Conservation (phyloP, 1,140 invertebrate genomes). For the Mizuhopecten yessoensis region DNA sequence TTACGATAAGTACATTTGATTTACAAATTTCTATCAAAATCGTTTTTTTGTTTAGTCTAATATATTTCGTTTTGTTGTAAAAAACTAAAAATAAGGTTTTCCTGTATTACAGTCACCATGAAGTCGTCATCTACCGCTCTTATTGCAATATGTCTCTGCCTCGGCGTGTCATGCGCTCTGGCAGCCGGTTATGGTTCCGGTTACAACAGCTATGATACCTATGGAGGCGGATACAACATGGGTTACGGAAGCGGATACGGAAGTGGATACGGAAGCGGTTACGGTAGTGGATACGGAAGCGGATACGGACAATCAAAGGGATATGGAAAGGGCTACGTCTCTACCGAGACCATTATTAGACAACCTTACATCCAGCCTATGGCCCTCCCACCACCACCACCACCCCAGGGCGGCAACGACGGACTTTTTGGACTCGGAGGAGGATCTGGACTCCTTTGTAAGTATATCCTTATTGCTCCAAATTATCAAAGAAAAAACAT, state of each 20-base stretch:
- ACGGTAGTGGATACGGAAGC: neutral
- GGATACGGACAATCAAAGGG: too few relatives aligned
- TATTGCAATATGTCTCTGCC: neutral
- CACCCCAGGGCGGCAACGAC: neutral
- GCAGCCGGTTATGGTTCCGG: neutral
- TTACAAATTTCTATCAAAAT: too few relatives aligned
- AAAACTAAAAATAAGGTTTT: neutral
- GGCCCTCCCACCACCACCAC: neutral
- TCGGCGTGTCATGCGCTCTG: conserved; percentile 20
- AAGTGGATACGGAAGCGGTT: neutral
- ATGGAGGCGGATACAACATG: neutral
- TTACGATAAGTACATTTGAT: too few relatives aligned
- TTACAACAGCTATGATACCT: neutral
- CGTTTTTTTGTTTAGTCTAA: too few relatives aligned
- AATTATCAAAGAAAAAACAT: too few relatives aligned
- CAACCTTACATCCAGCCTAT: neutral
- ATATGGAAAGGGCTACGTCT: conserved; percentile 28
- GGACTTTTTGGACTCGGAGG: neutral
- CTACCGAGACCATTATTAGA: neutral
- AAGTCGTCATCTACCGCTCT: neutral
- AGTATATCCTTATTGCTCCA: too few relatives aligned
- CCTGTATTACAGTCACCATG: neutral
- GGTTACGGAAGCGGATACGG: neutral
- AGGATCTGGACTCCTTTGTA: neutral
- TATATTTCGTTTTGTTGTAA: too few relatives aligned